Base-by-base conservation (phyloP, 1,140 invertebrate species). In the Pseudomyrmex cubaensis region DNA sequence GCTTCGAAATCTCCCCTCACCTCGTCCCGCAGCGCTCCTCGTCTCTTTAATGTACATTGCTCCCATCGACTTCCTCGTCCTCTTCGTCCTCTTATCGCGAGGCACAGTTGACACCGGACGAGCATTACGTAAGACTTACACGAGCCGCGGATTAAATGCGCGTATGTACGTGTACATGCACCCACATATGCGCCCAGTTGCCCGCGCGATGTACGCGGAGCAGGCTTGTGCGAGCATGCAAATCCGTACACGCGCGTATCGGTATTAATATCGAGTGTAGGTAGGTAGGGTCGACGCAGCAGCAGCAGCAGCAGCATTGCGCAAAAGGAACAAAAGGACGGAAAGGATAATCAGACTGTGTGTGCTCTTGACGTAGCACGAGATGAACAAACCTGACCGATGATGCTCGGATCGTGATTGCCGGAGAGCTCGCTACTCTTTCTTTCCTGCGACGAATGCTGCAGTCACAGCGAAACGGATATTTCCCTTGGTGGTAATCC, bases 181-280 rank as follows among this genome's bases (percentile, higher is more conserved):
- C 15, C 15, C 66, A 13, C 22, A 22, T 69, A 64, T 46, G 57
- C 2, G n/a, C 17, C 46, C 20, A 63, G 73, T 7, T 15, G 22
- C n/a, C 44, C 22, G 82, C 15, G 82, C 35, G 22, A 61, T 20
- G 52, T 62, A 8, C 64, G 13, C 35, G 56, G 22, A 54, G 46
- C 77, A 17, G 69, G 46, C 12, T 62, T 17, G 35, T 8, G 83
- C 62, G 63, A 82, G 85, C 84, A 90, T 87, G 89, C 87, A 85
- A 90, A 90, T 90, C 89, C 85, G 85, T 75, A 84, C 73, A 85
- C 85, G 80, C 84, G 84, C 84, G 84, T 90, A 90, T 90, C 85
- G 83, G 90, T 90, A 91, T 91, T 90, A 90, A 90, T 90, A 90
- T 91, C 90, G 90, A 83, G 64, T 76, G 80, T 85, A 82, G 80